Conservation (phyloP, 2,888 invertebrate species). For the Lymantria dispar region DNA sequence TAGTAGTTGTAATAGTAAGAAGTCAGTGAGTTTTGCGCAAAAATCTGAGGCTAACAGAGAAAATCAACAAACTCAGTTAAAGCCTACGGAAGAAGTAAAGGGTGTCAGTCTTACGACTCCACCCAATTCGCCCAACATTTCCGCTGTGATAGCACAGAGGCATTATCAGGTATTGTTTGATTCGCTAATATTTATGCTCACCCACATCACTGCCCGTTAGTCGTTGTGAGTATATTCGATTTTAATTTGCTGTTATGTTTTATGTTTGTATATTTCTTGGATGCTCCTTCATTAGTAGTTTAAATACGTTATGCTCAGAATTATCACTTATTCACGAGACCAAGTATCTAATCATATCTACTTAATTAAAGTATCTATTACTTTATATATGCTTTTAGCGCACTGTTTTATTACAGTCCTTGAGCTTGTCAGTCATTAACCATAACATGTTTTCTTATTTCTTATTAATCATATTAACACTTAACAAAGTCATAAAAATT, state of each 20-base stretch:
- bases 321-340: neutral
- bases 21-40: slow-evolving; percentile 90
- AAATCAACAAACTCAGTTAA: slow-evolving; percentile 68
- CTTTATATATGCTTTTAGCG: slow-evolving; percentile 25
- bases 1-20: slow-evolving; percentile 84
- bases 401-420: slow-evolving; percentile 20
- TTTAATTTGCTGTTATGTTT: slow-evolving; percentile 49
- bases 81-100: slow-evolving; percentile 78
- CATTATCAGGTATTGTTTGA: slow-evolving; percentile 80
- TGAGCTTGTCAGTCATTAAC: slow-evolving; percentile 33
- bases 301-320: neutral
- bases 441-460: slow-evolving; percentile 8
- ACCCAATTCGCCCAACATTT: slow-evolving; percentile 89
- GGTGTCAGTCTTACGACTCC: slow-evolving; percentile 82
- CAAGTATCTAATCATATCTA: slow-evolving; percentile 1
- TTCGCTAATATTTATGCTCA: slow-evolving; percentile 10
- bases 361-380: slow-evolving; percentile 13
- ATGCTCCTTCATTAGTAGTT: neutral
- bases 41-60: slow-evolving; percentile 68
- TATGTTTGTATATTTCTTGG: slow-evolving; percentile 10
- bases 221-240: slow-evolving; percentile 75
- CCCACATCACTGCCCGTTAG: slow-evolving; percentile 55
- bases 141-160: slow-evolving; percentile 82
- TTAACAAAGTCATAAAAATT: slow-evolving; percentile 14
- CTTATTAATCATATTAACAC: slow-evolving; percentile 1